phyloP scores from a whole-genome alignment of 92 coral and sea anemone genomes.

The Metridium senile region DNA sequence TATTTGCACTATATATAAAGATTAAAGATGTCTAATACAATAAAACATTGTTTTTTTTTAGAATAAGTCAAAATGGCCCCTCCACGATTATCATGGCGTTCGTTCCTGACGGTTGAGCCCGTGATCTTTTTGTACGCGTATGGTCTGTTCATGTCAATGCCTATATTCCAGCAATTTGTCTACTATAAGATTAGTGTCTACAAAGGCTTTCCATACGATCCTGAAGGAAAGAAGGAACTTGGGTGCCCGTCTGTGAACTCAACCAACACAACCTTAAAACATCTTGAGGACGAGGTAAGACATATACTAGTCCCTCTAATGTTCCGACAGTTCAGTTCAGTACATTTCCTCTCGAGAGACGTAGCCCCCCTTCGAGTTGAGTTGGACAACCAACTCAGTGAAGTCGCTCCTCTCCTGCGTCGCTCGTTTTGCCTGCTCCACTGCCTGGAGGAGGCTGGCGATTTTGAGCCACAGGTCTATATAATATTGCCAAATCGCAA shows the following conservation, averaged over 20 bases:
- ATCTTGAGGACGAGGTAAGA: conserved; percentile 60
- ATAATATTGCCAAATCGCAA: no score
- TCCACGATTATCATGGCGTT: conserved; percentile 42
- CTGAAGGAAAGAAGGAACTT: conserved; percentile 16
- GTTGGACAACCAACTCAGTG: no score
- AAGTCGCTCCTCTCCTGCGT: no score
- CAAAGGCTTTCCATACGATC: conserved; percentile 64
- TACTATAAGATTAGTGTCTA: conserved; percentile 63
- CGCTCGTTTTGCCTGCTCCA: no score
- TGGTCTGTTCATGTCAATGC: conserved; percentile 66
- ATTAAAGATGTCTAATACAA: no score
- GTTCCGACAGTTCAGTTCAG: no score
- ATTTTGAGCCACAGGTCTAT: no score
- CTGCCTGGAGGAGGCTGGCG: no score
- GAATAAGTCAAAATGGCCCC: background rate
- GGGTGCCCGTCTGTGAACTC: conserved; percentile 43
- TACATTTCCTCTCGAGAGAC: no score
- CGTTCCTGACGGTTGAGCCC: conserved; percentile 85
- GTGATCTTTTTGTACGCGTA: conserved; percentile 83
- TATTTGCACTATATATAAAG: no score
- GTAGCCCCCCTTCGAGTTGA: no score
- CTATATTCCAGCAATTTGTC: conserved; percentile 69
- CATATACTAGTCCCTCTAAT: background rate
- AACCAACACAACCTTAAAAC: conserved; percentile 36
- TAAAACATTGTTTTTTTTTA: conserved; percentile 8